A percentile compares a stretch with the other conserved stretches of the same genome.
Conservation (phyloP, 2,113 vertebrate species). For the Neodontobutis hainanensis region DNA sequence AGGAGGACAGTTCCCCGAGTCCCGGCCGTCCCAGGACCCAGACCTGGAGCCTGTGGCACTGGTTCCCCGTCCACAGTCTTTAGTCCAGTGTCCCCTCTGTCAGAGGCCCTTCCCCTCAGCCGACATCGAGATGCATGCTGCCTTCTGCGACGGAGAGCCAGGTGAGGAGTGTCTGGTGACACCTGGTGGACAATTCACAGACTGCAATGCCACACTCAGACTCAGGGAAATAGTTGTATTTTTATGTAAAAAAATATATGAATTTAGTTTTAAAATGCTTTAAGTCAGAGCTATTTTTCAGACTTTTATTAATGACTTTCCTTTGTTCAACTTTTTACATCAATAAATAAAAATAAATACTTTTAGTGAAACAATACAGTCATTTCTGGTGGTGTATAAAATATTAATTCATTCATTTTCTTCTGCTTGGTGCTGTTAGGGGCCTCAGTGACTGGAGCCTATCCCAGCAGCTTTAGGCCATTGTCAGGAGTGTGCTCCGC, state of each 20-base stretch:
- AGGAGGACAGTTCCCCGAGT: not conserved
- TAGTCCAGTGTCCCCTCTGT: slow-evolving; percentile 87
- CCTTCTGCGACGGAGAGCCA: slow-evolving; percentile 83
- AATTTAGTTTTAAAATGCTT: not conserved
- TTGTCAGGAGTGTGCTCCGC: too few relatives aligned
- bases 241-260: not conserved
- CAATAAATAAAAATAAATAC: too few relatives aligned
- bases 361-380: too few relatives aligned
- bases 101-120: slow-evolving; percentile 76
- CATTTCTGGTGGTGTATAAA: too few relatives aligned
- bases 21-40: slow-evolving; percentile 2
- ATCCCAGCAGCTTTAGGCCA: too few relatives aligned
- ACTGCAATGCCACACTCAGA: not conserved
- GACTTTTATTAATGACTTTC: too few relatives aligned
- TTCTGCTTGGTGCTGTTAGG: too few relatives aligned
- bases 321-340: too few relatives aligned
- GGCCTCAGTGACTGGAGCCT: too few relatives aligned
- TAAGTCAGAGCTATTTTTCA: too few relatives aligned
- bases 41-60: not conserved
- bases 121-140: slow-evolving; percentile 88
- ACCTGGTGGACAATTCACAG: not conserved
- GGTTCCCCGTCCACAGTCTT: not conserved
- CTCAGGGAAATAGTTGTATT: too few relatives aligned
- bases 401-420: too few relatives aligned
- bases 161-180: not conserved